phyloP scores from a whole-genome alignment of 2,797 vertebrate species.

The Danio aesculapii region DNA sequence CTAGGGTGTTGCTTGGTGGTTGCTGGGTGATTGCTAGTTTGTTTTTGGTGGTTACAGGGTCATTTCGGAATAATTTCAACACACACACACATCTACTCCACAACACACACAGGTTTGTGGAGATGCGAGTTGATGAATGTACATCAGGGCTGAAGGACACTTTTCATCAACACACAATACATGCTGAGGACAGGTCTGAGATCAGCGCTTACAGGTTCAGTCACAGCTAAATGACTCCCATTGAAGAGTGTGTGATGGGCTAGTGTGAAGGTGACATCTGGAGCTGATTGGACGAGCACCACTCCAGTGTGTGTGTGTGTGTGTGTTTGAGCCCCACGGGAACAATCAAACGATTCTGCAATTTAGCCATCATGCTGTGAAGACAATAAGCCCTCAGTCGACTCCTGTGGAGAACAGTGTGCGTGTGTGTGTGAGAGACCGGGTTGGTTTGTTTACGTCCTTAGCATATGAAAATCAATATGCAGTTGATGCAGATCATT shows the following conservation, averaged over 20 bases:
- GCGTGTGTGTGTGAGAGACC: conserved; percentile 33
- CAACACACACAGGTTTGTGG: no score
- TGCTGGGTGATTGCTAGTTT: no score
- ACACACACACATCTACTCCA: no score
- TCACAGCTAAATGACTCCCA: neutral
- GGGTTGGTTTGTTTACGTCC: conserved; percentile 27
- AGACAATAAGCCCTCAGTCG: conserved; percentile 30
- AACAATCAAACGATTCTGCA: conserved; percentile 29
- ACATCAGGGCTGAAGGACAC: neutral
- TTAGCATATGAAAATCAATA: conserved; percentile 29
- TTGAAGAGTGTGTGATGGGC: neutral
- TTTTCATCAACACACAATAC: neutral
- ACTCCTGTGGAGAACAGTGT: conserved; percentile 18
- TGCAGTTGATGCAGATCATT: conserved; percentile 5
- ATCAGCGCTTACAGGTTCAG: neutral
- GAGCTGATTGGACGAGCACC: conserved; percentile 23
- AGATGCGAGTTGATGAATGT: no score
- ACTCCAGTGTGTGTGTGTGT: neutral
- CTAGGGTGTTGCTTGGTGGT: no score
- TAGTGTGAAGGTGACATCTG: conserved; percentile 36
- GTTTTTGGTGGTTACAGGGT: no score
- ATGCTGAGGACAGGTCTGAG: conserved; percentile 10
- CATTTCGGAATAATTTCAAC: no score
- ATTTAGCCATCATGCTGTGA: conserved; percentile 29
- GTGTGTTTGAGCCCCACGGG: neutral